Evolutionary conservation across 2,113 vertebrate genomes (phyloP), one percentile per base, ranked within the genome.

Genomic region (Formicarius rufipectus): DNA sequence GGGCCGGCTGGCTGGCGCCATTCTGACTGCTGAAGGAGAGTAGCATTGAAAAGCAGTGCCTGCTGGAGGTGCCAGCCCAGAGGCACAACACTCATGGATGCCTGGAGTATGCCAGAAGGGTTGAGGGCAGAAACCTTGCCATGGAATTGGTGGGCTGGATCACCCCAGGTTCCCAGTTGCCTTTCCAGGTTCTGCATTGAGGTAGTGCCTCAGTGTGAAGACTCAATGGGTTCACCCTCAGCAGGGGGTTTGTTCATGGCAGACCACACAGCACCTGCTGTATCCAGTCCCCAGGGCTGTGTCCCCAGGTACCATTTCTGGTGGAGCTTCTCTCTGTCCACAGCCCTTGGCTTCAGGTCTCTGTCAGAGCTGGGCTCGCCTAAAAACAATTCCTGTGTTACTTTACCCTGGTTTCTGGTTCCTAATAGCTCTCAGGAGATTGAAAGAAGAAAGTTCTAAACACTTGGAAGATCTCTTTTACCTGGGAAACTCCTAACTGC

Each of bases 11-110:
- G 45, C 12, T 49, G 75, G n/a, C n/a, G n/a, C n/a, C 35, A 35
- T 18, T 30, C 27, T 31, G 3, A 14, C 17, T 40, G 50, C 35
- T 62, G 47, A 24, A 64, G n/a, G 28, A 40, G 11, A 15, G 17
- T 47, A 40, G 31, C 2, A 1, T 3, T 44, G 50, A 39, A 59
- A 45, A 31, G 62, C 23, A 25, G 20, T 2, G 0, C 50, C 27
- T 88, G 44, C 53, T 6, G 5, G 12, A 12, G 24, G 4, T 35
- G 42, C 31, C 7, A 4, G 52, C 40, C 28, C 2, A 1, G 44
- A 75, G 72, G 33, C 7, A 4, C 59, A 87, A 66, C 52, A 52
- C 30, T 33, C 42, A 5, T 0, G 2, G 37, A 53, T 40, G 47
- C 53, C 66, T 14, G 3, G 52, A 67, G 71, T 28, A 18, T 73